Percentiles rank a stretch among this genome's conserved stretches.
phyloP scores from a whole-genome alignment of 2,113 vertebrate species.

The Sander vitreus region DNA sequence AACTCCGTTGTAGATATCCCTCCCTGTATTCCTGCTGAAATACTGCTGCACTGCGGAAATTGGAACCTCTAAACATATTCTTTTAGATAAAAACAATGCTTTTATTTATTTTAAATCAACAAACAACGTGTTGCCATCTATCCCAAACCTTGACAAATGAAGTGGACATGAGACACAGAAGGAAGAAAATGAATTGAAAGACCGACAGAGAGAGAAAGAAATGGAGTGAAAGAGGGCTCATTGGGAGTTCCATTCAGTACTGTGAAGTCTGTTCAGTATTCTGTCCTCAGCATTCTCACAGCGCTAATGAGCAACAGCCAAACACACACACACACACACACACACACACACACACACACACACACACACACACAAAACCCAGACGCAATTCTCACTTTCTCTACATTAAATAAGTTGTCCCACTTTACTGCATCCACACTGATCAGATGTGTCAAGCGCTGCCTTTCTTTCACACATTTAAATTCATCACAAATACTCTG shows the following conservation, averaged over 20 bases:
- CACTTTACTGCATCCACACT: conserved; percentile 14
- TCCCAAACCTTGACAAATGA: background rate
- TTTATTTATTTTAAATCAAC: background rate
- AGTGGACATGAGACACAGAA: background rate
- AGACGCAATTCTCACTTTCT: conserved; percentile 24
- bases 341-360: conserved; percentile 15
- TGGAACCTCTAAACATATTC: background rate
- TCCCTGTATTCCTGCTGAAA: background rate
- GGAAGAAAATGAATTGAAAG: conserved; percentile 1
- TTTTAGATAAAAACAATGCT: background rate
- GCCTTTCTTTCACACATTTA: background rate
- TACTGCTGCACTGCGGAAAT: background rate
- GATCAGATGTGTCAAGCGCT: background rate
- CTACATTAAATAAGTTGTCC: conserved; percentile 33
- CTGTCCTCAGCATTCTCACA: conserved; percentile 43
- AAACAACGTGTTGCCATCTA: background rate
- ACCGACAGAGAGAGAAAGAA: conserved; percentile 10
- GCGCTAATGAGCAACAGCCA: conserved; percentile 57
- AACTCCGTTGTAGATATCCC: background rate
- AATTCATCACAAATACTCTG: background rate
- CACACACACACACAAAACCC: conserved; percentile 2
- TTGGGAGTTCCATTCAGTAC: conserved; percentile 54
- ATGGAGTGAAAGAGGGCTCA: conserved; percentile 48
- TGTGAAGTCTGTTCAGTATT: conserved; percentile 68
- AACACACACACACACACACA: conserved; percentile 43